Evolutionary conservation across 2,113 vertebrate genomes (phyloP).

Genomic region (Pelusios castaneus): DNA sequence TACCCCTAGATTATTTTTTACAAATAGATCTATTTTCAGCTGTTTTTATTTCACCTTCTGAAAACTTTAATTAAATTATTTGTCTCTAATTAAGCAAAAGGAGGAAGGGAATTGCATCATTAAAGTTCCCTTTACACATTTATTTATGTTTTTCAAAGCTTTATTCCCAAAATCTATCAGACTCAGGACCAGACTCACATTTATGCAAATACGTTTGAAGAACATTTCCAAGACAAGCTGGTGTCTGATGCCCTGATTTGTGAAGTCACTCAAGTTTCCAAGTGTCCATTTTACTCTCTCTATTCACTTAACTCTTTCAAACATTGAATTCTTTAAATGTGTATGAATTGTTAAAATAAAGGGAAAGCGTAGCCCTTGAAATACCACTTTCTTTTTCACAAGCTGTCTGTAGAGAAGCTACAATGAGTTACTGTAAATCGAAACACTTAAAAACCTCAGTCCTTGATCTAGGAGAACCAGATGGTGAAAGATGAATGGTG

Average conservation of each 20-base stretch:
- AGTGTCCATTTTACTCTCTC: background rate
- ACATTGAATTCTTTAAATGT: background rate
- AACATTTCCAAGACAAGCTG: background rate
- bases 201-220: background rate
- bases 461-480: constrained; percentile 11
- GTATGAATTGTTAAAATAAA: background rate
- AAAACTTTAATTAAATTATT: background rate
- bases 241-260: background rate
- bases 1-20: background rate
- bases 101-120: background rate
- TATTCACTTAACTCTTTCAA: background rate
- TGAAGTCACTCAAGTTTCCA: background rate
- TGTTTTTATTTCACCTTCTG: background rate
- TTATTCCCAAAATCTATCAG: background rate
- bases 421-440: background rate
- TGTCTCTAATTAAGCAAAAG: background rate
- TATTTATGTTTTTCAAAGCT: background rate
- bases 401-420: background rate
- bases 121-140: background rate
- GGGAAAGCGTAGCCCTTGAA: background rate
- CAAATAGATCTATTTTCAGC: background rate
- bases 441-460: background rate
- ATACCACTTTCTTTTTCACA: background rate
- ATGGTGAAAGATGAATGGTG: constrained; percentile 32
- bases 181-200: background rate